Evolutionary conservation across 2,797 vertebrate species (phyloP), one percentile per base, ranked within the genome.

Genomic region (Leucoraja ocellata): DNA sequence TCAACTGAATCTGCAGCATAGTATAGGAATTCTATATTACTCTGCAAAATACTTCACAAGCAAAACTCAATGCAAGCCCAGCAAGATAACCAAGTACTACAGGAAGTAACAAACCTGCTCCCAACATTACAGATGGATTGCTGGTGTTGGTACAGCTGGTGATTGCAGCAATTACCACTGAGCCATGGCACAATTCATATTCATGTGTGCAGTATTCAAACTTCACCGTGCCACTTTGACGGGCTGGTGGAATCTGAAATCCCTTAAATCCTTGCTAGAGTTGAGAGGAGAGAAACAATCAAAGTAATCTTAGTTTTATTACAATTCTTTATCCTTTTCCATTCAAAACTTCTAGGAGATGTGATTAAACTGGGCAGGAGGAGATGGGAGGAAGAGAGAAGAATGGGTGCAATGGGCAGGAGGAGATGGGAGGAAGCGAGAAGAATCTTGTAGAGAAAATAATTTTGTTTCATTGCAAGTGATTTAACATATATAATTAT

Each of bases 81-180:
- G 61, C n/a, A 16, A 88, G n/a, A 63, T 68, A 68, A 32, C 61
- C 21, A 32, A 21, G 63, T 32, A 28, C 58, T 16, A 86, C 23
- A 84, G 54, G 58, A 18, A 28, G 25, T 73, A 63, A 39, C 74
- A 39, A 95, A 99, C 99, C 99, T 93, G 99, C 99, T 94, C 98
- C 98, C 0, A 99, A 94, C 99, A 99, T 99, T 94, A 99, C 99
- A 0, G 99, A 99, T 0, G 99, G 99, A 94, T 99, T 99, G 95
- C 99, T 99, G 94, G 98, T 99, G 96, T 99, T 99, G 88, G 99
- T 99, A 95, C 98, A 99, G 96, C 99, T 99, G 46, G 99, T 99
- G 95, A 99, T 99, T 77, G 99, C 99, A 7, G 99, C 98, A 10
- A 99, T 99, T 74, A 99, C 99, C 93, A 99, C 98, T 0, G 98